Evolutionary conservation across 2,797 vertebrate genomes (phyloP).

Genomic region (Spinibarbus caldwelli): DNA sequence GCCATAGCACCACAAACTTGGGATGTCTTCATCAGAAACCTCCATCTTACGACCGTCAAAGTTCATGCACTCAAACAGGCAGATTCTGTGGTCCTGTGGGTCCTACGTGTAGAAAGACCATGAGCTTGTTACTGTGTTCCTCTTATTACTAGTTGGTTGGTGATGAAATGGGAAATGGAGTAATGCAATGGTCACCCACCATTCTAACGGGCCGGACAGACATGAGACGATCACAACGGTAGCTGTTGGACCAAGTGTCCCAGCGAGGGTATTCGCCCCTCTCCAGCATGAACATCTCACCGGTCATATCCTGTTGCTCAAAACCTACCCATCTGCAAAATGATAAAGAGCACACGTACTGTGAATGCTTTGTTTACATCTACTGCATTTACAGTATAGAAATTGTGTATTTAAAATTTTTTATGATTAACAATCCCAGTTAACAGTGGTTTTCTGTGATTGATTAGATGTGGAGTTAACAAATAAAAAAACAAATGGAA

Average conservation of each 20-base stretch:
- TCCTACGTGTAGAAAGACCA: too few relatives aligned
- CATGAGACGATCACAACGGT: constrained; percentile 83
- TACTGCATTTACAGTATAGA: background rate
- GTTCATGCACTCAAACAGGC: constrained; percentile 80
- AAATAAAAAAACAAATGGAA: background rate
- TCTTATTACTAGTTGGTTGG: background rate
- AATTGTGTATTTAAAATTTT: background rate
- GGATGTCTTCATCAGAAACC: constrained; percentile 86
- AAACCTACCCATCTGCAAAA: constrained; percentile 82
- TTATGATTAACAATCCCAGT: background rate
- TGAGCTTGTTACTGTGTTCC: background rate
- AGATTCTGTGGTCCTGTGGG: constrained; percentile 85
- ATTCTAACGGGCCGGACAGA: constrained; percentile 82
- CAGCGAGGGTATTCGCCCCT: constrained; percentile 87
- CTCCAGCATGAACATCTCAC: constrained; percentile 88
- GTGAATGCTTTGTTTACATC: background rate
- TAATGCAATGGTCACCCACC: constrained; percentile 69
- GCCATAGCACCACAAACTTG: constrained; percentile 86
- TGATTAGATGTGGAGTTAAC: background rate
- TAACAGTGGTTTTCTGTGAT: background rate
- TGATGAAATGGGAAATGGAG: background rate
- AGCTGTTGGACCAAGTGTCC: constrained; percentile 89
- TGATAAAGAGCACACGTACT: background rate
- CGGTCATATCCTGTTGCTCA: constrained; percentile 82
- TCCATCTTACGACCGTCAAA: constrained; percentile 90